Evolutionary conservation across 2,888 invertebrate species (phyloP), one percentile per base, ranked within the genome.

Genomic region (Cantharis rustica): DNA sequence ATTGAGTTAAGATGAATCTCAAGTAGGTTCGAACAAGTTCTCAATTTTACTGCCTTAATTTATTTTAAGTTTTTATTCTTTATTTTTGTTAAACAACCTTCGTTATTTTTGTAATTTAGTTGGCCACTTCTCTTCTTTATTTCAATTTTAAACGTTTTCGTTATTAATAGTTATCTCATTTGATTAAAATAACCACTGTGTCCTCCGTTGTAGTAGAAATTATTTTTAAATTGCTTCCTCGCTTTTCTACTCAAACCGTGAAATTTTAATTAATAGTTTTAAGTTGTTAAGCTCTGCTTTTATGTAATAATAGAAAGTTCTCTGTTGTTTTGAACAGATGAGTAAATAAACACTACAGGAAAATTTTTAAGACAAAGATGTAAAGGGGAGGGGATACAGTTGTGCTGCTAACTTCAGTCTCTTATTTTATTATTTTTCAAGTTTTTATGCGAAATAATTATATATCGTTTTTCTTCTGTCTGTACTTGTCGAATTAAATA

Each of bases 201-300:
- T 66, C 64, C 64, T 66, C 23, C 64, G 64, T 47, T 66, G 17
- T 66, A 66, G 17, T 17, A 66, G 64, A 66, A 23, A 66, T 66
- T 66, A 66, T 66, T 66, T 66, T 66, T 66, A 66, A 66, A 66
- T 66, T 66, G 23, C 64, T 66, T 66, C 64, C 64, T 66, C 17
- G 23, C 23, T 66, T 15, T 66, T n/a, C 13, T 23, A 23, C 23
- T 66, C 64, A 66, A 66, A 23, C 64, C 64, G 23, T 66, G 64
- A 66, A 66, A 66, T 16, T 66, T 20, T 66, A 66, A 66, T 66
- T 66, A 66, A 66, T 15, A 7, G n/a, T 66, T 66, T 23, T 23
- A 23, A 23, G 23, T 23, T 23, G 23, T n/a, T 23, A 20, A 20
- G 13, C 13, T 23, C 64, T 23, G 16, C 17, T 13, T 66, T 27